A percentile compares a stretch with the other conserved stretches of the same genome.
These are phyloP conservation scores for Synergus laeviventris DNA, from an alignment of 2,888 invertebrate genomes.

Conservation along the genomic window DNA sequence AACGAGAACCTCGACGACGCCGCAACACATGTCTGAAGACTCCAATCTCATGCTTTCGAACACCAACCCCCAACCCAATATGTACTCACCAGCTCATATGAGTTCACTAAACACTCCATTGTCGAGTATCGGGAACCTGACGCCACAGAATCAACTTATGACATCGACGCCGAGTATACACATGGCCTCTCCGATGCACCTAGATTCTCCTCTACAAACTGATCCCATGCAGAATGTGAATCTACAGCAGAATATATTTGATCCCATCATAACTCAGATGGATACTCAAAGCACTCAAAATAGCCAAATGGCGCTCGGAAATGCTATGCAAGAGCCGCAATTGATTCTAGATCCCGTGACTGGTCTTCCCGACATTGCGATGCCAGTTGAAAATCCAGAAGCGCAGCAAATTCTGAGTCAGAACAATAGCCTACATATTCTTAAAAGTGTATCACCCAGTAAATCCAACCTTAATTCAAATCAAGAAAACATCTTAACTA, in stretches of 20 bases:
- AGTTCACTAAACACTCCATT: constrained; percentile 67
- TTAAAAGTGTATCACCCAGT: not conserved
- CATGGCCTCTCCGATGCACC: constrained; percentile 65
- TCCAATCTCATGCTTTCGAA: constrained; percentile 65
- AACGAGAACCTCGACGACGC: constrained; percentile 70
- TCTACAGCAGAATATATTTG: constrained; percentile 67
- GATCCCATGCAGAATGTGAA: constrained; percentile 56
- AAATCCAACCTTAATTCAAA: not conserved
- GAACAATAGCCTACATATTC: not conserved
- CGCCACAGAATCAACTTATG: constrained; percentile 65
- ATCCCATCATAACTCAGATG: constrained; percentile 68
- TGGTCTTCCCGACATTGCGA: constrained; percentile 70
- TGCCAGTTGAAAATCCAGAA: constrained; percentile 68
- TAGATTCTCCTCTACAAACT: constrained; percentile 50
- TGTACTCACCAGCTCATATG: constrained; percentile 74
- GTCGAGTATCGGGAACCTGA: constrained; percentile 63
- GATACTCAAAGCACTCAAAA: constrained; percentile 52
- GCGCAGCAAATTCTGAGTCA: constrained; percentile 56
- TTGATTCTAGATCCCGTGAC: constrained; percentile 69
- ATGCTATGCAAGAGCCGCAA: constrained; percentile 65
- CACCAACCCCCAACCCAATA: constrained; percentile 68
- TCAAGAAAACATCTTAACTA: not conserved
- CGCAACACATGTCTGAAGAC: constrained; percentile 70
- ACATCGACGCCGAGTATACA: constrained; percentile 67
- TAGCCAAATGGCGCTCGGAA: constrained; percentile 62